These are phyloP conservation scores for Drosophila percnosoma DNA, from an alignment of 2,888 invertebrate genomes.

Conservation along the genomic window DNA sequence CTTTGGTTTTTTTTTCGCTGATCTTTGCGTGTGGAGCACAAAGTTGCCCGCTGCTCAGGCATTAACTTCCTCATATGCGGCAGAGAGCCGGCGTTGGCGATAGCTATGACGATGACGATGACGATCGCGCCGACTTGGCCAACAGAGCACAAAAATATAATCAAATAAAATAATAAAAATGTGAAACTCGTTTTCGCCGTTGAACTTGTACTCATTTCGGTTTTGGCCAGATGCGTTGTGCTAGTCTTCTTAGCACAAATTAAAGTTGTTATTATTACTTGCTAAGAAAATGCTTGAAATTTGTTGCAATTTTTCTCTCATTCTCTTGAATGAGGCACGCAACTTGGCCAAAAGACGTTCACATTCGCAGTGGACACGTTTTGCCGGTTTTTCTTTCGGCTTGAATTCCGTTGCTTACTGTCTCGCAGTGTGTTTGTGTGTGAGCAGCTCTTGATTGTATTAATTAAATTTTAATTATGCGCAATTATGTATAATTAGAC, in stretches of 20 bases:
- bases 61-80: slow-evolving; percentile 71
- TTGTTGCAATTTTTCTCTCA: slow-evolving; percentile 48
- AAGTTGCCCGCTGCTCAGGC: slow-evolving; percentile 46
- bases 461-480: slow-evolving; percentile 77
- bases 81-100: not conserved
- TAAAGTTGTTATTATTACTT: slow-evolving; percentile 55
- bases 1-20: slow-evolving; percentile 31
- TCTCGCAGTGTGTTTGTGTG: slow-evolving; percentile 21
- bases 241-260: slow-evolving; percentile 59
- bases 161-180: slow-evolving; percentile 37
- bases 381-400: slow-evolving; percentile 67
- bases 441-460: slow-evolving; percentile 71
- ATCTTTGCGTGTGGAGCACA: slow-evolving; percentile 48
- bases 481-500: slow-evolving; percentile 74
- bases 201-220: slow-evolving; percentile 78
- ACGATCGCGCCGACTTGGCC: slow-evolving; percentile 35
- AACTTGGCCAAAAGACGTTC: slow-evolving; percentile 54
- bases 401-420: slow-evolving; percentile 34
- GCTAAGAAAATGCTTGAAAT: slow-evolving; percentile 37
- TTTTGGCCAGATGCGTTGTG: slow-evolving; percentile 33
- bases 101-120: not conserved
- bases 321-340: slow-evolving; percentile 59
- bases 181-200: slow-evolving; percentile 71
- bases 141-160: slow-evolving; percentile 23
- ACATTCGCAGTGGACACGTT: slow-evolving; percentile 65